Percentiles rank a stretch among this genome's conserved stretches.
Evolutionary conservation across 2,888 invertebrate species (phyloP).

Genomic region (Sminthurinus aureus): DNA sequence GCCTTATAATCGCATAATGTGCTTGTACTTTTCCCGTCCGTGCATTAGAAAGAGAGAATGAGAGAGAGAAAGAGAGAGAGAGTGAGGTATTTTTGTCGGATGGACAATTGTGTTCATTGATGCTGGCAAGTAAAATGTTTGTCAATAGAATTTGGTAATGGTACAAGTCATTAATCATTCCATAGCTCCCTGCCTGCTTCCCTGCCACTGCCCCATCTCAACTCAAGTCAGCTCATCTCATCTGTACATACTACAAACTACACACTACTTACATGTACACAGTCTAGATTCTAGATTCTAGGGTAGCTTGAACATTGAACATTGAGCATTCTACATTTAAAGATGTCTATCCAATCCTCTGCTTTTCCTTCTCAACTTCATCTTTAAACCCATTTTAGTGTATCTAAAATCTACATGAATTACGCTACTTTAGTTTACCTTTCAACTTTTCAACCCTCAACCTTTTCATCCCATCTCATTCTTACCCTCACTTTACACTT

Average conservation of each 20-base stretch:
- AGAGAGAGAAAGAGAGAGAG: not conserved
- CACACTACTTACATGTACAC: not conserved
- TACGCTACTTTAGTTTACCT: not conserved
- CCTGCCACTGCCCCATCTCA: not conserved
- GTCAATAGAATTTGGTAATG: constrained; percentile 61
- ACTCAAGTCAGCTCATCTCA: not conserved
- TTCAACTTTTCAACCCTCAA: not conserved
- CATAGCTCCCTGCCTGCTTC: constrained; percentile 25
- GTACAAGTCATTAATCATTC: constrained; percentile 61
- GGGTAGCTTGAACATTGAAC: no score
- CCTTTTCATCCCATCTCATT: no score
- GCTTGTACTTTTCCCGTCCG: constrained; percentile 36
- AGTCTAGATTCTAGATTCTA: no score
- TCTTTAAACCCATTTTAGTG: not conserved
- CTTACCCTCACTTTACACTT: not conserved
- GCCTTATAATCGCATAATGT: constrained; percentile 21
- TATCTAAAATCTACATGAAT: not conserved
- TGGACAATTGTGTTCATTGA: constrained; percentile 55
- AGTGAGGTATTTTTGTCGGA: constrained; percentile 48
- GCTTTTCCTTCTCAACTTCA: no score
- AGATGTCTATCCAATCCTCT: no score
- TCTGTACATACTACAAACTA: not conserved
- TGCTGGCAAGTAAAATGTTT: constrained; percentile 60
- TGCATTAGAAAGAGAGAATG: constrained; percentile 27
- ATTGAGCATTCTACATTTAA: no score